Base-by-base conservation (phyloP, 2,113 vertebrate species). In the Barnardius zonarius region DNA sequence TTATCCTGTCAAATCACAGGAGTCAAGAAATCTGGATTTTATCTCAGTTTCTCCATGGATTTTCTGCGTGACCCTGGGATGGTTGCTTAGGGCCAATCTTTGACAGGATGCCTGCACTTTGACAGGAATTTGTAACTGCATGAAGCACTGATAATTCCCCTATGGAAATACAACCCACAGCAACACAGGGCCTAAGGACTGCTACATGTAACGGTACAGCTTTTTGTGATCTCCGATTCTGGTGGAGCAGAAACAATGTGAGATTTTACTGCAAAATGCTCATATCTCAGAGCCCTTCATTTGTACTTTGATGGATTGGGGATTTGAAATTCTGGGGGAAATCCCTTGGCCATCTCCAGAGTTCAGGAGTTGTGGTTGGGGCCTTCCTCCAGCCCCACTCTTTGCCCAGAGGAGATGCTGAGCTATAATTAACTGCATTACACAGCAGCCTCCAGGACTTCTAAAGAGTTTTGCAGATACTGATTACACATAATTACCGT, bases 221-320 rank as follows among this genome's bases (percentile, higher is more conserved):
- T 74, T 66, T 25, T 35, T 19, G 64, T 41, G 51, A 70, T 25
- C 31, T 66, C 54, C 49, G 33, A 16, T 83, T 54, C 64, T 52
- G 31, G 35, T 18, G 37, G 17, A 25, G 13, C 28, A 35, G 31
- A 83, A 80, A 35, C 16, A 57, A 11, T 9, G 66, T 35, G 37
- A 92, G 41, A n/a, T 67, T 69, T 83, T 54, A 25, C 35, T 62
- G 57, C 15, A 61, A 57, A 37, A 31, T 22, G 15, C 51, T 69
- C 19, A 0, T 10, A 5, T 19, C 43, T 84, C 35, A 46, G 43
- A 74, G 28, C 62, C 51, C 39, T 39, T 7, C 0, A 0, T 51
- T 86, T 86, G 83, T 16, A 13, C 19, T 63, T 33, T 6, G 43
- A 33, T 55, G 19, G 37, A 31, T 7, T 27, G 13, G 28, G 13